Percentiles rank a stretch among this genome's conserved stretches.
These are phyloP conservation scores for Ceramica pisi DNA, from an alignment of 2,888 invertebrate genomes.

Conservation along the genomic window DNA sequence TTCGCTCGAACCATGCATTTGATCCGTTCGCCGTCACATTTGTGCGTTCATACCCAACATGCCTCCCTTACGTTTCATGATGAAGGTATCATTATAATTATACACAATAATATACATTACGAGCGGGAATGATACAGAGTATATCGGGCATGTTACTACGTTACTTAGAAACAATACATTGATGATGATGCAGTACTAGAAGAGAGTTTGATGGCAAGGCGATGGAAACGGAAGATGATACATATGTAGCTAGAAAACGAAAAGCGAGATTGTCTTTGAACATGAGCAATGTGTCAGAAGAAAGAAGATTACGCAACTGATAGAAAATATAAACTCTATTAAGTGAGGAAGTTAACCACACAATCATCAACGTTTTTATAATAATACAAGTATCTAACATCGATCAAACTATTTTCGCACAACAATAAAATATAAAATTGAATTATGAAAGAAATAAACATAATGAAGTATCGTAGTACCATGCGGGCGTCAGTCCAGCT, in stretches of 20 bases:
- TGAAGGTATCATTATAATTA: slow-evolving; percentile 85
- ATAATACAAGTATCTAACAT: slow-evolving; percentile 48
- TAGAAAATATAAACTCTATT: slow-evolving; percentile 3
- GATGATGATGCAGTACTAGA: slow-evolving; percentile 37
- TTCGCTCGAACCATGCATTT: not conserved
- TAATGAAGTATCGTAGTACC: slow-evolving; percentile 74
- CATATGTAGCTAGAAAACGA: slow-evolving; percentile 23
- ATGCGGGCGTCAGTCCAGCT: slow-evolving; percentile 77
- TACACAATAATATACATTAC: slow-evolving; percentile 79
- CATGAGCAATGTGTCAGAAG: slow-evolving; percentile 25
- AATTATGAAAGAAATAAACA: slow-evolving; percentile 36
- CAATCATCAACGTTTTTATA: slow-evolving; percentile 43
- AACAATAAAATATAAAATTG: slow-evolving; percentile 45
- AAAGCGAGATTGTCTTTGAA: slow-evolving; percentile 20
- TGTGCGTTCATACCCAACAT: slow-evolving; percentile 64
- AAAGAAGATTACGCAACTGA: slow-evolving; percentile 15
- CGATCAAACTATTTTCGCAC: slow-evolving; percentile 45
- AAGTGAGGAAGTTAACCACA: slow-evolving; percentile 23
- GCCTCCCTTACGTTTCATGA: slow-evolving; percentile 73
- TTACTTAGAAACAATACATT: slow-evolving; percentile 65
- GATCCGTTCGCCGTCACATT: slow-evolving; percentile 31
- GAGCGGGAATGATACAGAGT: slow-evolving; percentile 86
- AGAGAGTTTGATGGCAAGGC: slow-evolving; percentile 6
- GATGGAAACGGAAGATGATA: slow-evolving; percentile 5
- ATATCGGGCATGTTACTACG: slow-evolving; percentile 80